Percentiles rank a stretch among this genome's conserved stretches.
Evolutionary conservation across 2,888 invertebrate species (phyloP).

Genomic region (Zygaena filipendulae): DNA sequence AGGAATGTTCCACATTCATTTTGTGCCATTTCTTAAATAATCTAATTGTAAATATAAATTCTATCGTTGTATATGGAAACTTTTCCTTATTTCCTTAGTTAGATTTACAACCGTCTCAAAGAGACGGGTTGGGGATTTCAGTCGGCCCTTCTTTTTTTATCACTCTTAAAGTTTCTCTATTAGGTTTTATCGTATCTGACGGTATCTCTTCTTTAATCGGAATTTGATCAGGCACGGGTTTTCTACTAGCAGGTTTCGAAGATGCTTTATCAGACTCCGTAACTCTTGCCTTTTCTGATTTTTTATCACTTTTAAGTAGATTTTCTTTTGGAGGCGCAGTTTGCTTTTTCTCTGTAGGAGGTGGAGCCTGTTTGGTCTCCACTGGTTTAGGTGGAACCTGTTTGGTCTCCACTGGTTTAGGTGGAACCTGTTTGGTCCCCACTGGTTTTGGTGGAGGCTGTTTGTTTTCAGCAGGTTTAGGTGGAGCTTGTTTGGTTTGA

Average conservation of each 20-base stretch:
- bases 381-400: constrained; percentile 15
- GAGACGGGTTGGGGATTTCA: constrained; percentile 48
- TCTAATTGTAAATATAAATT: too few relatives aligned
- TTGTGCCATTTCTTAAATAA: too few relatives aligned
- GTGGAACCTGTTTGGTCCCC: constrained; percentile 14
- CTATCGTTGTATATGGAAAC: too few relatives aligned
- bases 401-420: constrained; percentile 18
- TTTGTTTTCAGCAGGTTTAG: constrained; percentile 24
- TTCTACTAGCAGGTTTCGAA: constrained; percentile 13
- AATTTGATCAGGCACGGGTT: constrained; percentile 30
- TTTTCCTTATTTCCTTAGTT: too few relatives aligned
- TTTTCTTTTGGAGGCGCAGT: too few relatives aligned
- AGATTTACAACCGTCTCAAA: too few relatives aligned
- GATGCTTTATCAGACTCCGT: too few relatives aligned
- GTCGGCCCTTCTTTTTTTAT: constrained; percentile 68
- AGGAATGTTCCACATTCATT: too few relatives aligned
- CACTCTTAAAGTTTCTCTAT: constrained; percentile 66
- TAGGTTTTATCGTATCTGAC: constrained; percentile 62
- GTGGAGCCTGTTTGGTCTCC: constrained; percentile 16
- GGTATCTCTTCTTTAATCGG: constrained; percentile 67
- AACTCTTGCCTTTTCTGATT: too few relatives aligned
- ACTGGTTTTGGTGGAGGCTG: constrained; percentile 13
- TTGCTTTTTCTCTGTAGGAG: too few relatives aligned
- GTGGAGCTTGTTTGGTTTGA: constrained; percentile 16
- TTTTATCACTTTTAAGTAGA: too few relatives aligned